Percentiles rank a stretch among this genome's conserved stretches.
These are phyloP conservation scores for Felis chaus DNA, from an alignment of 2,113 vertebrate genomes.

Conservation along the genomic window DNA sequence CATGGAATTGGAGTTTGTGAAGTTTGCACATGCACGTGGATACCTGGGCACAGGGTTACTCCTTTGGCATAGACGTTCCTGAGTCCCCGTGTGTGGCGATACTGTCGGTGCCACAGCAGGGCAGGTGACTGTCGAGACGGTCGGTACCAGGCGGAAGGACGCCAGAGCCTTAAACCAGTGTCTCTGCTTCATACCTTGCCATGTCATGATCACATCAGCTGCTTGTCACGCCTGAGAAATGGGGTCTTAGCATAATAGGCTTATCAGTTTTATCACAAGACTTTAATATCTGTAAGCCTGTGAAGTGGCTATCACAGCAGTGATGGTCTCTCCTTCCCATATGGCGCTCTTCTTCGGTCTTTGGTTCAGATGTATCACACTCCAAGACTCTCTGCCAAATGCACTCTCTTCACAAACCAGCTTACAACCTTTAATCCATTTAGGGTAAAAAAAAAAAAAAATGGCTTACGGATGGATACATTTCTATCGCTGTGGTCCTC, in stretches of 20 bases:
- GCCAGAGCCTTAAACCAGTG: rapidly evolving
- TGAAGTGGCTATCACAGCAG: not conserved
- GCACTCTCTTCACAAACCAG: not conserved
- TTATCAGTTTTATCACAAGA: not conserved
- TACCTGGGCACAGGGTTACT: not conserved
- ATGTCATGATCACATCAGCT: not conserved
- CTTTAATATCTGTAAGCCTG: not conserved
- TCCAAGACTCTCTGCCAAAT: not conserved
- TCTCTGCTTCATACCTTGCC: not conserved
- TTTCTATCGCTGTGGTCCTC: not conserved
- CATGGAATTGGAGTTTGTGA: slow-evolving; percentile 57
- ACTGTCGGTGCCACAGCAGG: not conserved
- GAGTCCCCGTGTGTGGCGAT: rapidly evolving
- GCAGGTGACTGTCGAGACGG: not conserved
- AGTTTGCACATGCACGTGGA: not conserved
- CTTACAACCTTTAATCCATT: not conserved
- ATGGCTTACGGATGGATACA: not conserved
- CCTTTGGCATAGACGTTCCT: not conserved
- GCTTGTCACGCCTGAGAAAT: not conserved
- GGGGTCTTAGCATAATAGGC: not conserved
- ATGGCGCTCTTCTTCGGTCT: not conserved
- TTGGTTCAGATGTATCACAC: not conserved
- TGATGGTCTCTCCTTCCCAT: not conserved
- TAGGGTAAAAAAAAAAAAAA: not conserved
- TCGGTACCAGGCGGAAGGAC: not conserved